Evolutionary conservation across 2,797 vertebrate genomes (phyloP).

Genomic region (Artibeus jamaicensis): DNA sequence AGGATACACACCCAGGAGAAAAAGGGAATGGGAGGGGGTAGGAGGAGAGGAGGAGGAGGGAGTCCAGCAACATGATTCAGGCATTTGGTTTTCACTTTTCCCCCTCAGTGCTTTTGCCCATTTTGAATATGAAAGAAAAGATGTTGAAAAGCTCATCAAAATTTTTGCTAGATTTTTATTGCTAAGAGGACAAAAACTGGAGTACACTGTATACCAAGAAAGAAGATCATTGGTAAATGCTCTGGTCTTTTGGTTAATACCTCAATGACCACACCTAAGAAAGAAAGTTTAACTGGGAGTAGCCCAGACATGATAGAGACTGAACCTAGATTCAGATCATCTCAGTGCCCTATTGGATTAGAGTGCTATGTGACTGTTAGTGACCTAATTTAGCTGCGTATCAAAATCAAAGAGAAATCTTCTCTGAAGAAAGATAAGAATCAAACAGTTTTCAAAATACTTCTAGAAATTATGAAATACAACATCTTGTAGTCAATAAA

Average conservation of each 20-base stretch:
- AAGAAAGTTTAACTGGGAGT: not conserved
- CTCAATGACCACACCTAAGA: not conserved
- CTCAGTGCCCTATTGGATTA: not conserved
- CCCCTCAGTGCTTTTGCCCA: not conserved
- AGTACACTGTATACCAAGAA: not conserved
- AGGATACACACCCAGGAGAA: not conserved
- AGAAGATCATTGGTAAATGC: not conserved
- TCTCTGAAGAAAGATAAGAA: not conserved
- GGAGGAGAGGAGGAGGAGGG: too few relatives aligned
- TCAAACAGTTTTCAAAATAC: not conserved
- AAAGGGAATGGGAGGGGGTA: not conserved
- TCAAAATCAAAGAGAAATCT: not conserved
- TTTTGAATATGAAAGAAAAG: not conserved
- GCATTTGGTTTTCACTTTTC: not conserved
- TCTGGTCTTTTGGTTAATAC: not conserved
- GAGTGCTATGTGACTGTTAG: not conserved
- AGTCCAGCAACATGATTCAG: not conserved
- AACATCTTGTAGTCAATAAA: not conserved
- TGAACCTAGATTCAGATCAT: not conserved
- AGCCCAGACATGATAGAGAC: not conserved
- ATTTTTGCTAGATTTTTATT: not conserved
- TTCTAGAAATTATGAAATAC: not conserved
- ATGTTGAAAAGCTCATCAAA: not conserved
- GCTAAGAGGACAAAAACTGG: not conserved
- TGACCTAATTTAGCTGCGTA: not conserved